Base-by-base conservation (phyloP, 1,140 invertebrate species). In the Aphidius gifuensis region DNA sequence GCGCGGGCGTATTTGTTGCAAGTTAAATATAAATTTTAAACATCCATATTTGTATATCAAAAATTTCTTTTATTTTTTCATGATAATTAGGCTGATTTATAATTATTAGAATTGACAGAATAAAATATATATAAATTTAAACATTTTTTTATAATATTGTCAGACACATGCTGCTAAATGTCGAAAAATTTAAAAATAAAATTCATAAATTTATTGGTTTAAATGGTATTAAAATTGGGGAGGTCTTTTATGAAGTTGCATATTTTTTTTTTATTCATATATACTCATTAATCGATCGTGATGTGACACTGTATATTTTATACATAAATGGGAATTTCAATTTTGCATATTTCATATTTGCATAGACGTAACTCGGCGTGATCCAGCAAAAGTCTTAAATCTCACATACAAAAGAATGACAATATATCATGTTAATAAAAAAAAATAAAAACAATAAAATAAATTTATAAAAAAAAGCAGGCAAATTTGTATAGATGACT, bases 301-400 rank as follows among this genome's bases (percentile, higher is more conserved):
- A 63, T 48, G 61, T 50, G 61, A 63, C 61, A 63, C 61, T 55
- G 56, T 45, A 56, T 63, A 56, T 42, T 63, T 48, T 23, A 16
- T 48, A 40, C 58, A 64, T 66, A 54, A 59, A 48, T 50, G 61
- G 65, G 62, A 66, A 66, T 66, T 60, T 57, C 39, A 53, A 49
- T 55, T 66, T 62, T 32, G 23, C 23, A 64, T 62, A 57, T 69
- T 65, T 71, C 16, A 16, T 61, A 73, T 73, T 73, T 71, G 69
- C 71, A 71, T 73, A 70, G 65, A 66, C 65, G 66, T 73, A 69
- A 73, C 69, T 66, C 66, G 23, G 47, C 65, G 65, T 65, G 53
- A 57, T 50, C 48, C 50, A 48, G 50, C 49, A 40, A 53, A 21
- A 47, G 40, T 39, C 16, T 40, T 50, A 63, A 63, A 63, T 54